phyloP scores from a whole-genome alignment of 2,797 vertebrate species.

The Hephaestus fuliginosus region DNA sequence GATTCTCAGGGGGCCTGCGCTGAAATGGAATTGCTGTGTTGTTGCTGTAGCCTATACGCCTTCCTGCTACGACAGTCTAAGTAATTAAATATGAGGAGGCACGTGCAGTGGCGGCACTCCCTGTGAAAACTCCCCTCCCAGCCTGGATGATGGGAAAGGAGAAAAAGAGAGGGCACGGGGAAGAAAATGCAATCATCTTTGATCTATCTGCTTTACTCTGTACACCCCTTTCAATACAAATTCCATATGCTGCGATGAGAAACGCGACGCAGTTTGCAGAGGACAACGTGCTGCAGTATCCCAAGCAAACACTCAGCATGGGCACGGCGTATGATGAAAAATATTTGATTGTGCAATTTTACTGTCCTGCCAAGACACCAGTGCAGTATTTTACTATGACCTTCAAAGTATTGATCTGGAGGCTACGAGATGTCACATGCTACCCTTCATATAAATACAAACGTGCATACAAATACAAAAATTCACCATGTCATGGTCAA shows the following conservation, averaged over 20 bases:
- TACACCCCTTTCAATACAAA: conserved; percentile 28
- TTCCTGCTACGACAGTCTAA: conserved; percentile 70
- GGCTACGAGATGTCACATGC: too few relatives aligned
- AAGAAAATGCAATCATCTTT: conserved; percentile 60
- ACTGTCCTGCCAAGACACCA: not conserved
- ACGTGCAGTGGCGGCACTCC: conserved; percentile 56
- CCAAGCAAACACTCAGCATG: not conserved
- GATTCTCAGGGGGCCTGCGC: conserved; percentile 54
- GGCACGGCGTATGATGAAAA: too few relatives aligned
- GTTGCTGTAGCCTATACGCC: conserved; percentile 60
- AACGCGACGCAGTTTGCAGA: conserved; percentile 7
- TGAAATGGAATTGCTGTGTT: conserved; percentile 73
- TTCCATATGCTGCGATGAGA: conserved; percentile 9
- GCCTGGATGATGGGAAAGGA: conserved; percentile 20
- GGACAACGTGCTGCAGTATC: conserved; percentile 29
- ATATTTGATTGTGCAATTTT: not conserved
- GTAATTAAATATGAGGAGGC: conserved; percentile 82
- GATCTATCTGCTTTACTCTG: conserved; percentile 43
- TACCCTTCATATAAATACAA: too few relatives aligned
- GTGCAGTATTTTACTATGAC: too few relatives aligned
- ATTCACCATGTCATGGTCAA: too few relatives aligned
- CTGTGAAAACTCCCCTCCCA: conserved; percentile 38
- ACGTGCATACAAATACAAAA: too few relatives aligned
- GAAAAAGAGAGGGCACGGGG: conserved; percentile 19
- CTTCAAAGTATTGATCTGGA: too few relatives aligned